Percentiles rank a stretch among this genome's conserved stretches.
These are phyloP conservation scores for Trachelus troglodyta DNA, from an alignment of 2,888 invertebrate species.

Conservation along the genomic window DNA sequence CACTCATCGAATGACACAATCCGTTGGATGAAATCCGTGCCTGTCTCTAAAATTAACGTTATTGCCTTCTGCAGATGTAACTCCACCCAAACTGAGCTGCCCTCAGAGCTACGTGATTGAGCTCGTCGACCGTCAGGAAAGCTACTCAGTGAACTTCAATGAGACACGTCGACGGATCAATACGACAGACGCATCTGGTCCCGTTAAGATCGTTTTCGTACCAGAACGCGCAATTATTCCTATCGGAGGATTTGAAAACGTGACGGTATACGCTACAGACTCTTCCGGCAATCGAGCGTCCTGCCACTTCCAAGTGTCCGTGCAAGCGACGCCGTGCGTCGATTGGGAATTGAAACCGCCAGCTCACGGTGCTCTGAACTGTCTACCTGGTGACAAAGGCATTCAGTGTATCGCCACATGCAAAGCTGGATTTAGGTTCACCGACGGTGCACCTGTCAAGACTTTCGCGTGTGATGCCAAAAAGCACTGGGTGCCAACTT, in stretches of 20 bases:
- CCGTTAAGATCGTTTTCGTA: slow-evolving; percentile 83
- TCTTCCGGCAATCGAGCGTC: slow-evolving; percentile 88
- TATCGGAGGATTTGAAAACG: slow-evolving; percentile 90
- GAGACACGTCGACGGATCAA: slow-evolving; percentile 87
- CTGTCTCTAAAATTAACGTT: too few species aligned
- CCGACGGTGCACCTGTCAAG: slow-evolving; percentile 89
- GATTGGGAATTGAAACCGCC: slow-evolving; percentile 94
- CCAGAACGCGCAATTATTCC: slow-evolving; percentile 88
- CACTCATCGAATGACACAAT: slow-evolving; percentile 13
- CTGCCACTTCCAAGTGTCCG: slow-evolving; percentile 93
- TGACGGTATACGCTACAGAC: slow-evolving; percentile 90
- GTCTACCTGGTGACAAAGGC: slow-evolving; percentile 84
- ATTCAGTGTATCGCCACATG: slow-evolving; percentile 92
- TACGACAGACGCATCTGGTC: slow-evolving; percentile 88
- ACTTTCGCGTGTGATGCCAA: slow-evolving; percentile 87
- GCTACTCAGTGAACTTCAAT: slow-evolving; percentile 91
- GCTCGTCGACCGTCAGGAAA: slow-evolving; percentile 88
- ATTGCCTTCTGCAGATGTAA: slow-evolving; percentile 74
- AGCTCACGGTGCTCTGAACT: slow-evolving; percentile 88
- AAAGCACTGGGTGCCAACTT: slow-evolving; percentile 86
- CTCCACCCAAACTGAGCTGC: slow-evolving; percentile 89
- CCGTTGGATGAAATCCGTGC: neutral
- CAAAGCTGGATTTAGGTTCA: slow-evolving; percentile 88
- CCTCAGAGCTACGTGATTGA: slow-evolving; percentile 96
- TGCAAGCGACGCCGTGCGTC: slow-evolving; percentile 93